phyloP scores from a whole-genome alignment of 2,797 vertebrate species.

The Enteromius anoplus region DNA sequence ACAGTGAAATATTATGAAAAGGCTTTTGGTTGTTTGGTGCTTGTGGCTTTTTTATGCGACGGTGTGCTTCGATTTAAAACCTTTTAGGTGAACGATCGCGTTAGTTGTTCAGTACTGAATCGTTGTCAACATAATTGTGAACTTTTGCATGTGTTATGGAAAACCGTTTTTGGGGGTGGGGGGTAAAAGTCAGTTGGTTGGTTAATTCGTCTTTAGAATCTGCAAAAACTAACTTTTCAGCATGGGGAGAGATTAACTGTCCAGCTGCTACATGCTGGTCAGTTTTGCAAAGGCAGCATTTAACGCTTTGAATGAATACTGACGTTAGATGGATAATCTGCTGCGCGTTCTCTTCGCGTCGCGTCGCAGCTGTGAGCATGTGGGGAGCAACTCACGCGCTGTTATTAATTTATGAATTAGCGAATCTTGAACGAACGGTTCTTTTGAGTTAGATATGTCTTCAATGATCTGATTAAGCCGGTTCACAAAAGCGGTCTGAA shows the following conservation, averaged over 20 bases:
- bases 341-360: neutral
- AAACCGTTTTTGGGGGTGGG: neutral
- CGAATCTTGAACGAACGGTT: neutral
- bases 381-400: neutral
- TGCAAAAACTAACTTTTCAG: neutral
- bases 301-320: neutral
- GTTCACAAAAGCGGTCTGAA: neutral
- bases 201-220: neutral
- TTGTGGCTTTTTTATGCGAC: neutral
- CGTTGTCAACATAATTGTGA: neutral
- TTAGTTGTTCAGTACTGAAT: neutral
- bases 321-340: neutral
- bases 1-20: neutral
- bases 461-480: neutral
- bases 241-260: neutral
- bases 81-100: neutral
- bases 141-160: neutral
- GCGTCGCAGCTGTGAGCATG: neutral
- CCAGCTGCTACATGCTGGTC: neutral
- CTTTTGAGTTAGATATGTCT: neutral
- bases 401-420: neutral
- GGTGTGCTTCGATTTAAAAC: neutral
- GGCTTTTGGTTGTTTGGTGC: neutral
- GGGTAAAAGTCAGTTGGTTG: neutral
- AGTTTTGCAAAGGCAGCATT: constrained; percentile 12